A percentile compares a stretch with the other conserved stretches of the same genome.
phyloP scores from a whole-genome alignment of 2,113 vertebrate genomes.

The Propithecus coquereli region DNA sequence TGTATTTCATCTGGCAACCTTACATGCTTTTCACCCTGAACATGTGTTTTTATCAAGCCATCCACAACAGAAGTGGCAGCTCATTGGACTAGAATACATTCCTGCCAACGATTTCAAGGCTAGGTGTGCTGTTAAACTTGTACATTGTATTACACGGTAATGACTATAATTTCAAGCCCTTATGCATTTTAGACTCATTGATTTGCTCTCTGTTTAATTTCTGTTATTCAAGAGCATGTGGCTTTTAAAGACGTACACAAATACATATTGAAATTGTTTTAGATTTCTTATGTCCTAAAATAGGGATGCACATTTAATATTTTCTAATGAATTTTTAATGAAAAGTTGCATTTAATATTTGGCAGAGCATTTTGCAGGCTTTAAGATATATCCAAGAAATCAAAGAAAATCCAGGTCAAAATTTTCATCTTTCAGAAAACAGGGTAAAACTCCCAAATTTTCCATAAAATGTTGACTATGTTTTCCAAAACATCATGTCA shows the following conservation, averaged over 20 bases:
- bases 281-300: conserved; percentile 29
- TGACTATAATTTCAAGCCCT: conserved; percentile 54
- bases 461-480: conserved; percentile 65
- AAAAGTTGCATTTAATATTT: conserved; percentile 68
- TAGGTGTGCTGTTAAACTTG: conserved; percentile 15
- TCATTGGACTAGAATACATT: conserved; percentile 40
- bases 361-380: conserved; percentile 59
- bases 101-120: background rate
- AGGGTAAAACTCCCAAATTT: conserved; percentile 19
- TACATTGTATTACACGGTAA: conserved; percentile 20
- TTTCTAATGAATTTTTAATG: conserved; percentile 61
- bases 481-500: conserved; percentile 73
- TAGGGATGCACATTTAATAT: conserved; percentile 37
- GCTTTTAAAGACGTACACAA: conserved; percentile 50
- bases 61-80: background rate
- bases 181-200: conserved; percentile 44
- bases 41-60: background rate
- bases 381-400: conserved; percentile 38
- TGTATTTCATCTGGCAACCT: background rate
- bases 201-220: conserved; percentile 63
- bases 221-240: conserved; percentile 56
- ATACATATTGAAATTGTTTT: background rate
- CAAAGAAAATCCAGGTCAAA: conserved; percentile 58
- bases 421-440: background rate
- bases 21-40: background rate